Base-by-base conservation (phyloP, 2,888 invertebrate species). In the Papilio demoleus region DNA sequence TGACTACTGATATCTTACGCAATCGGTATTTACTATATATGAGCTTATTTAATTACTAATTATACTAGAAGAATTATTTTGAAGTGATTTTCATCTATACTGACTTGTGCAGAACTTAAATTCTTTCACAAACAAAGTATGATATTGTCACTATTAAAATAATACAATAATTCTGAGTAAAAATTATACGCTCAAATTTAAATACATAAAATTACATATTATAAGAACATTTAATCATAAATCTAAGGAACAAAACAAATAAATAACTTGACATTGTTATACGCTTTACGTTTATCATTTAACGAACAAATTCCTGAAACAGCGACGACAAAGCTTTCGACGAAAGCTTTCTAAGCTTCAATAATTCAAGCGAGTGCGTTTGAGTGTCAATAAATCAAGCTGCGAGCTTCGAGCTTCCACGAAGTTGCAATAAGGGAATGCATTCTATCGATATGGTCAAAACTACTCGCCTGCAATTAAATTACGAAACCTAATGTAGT, bases 381-480 rank as follows among this genome's bases (percentile, higher is more conserved):
- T 59, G 31, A 50, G 27, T 27, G 62, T 63, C 63, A 47, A 58
- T 68, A 63, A 68, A 68, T 68, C 68, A 63, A 68, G 64, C 58
- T 59, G 67, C 59, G 27, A 47, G 40, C 47, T 47, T 47, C 22
- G 47, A 45, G 31, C 64, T 59, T 59, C 59, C 40, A 59, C 59
- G 68, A 68, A 64, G 47, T 27, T 59, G 27, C 40, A 45, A 38
- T 58, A 68, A 59, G 58, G 58, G 45, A 59, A 38, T 64, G 27
- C 60, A 47, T 63, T 27, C 11, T 36, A 59, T 58, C 36, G 47
- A 64, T 59, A 64, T 64, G 60, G 61, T 61, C 19, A 61, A 47
- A 64, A 47, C 64, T 59, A 47, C 58, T 45, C 38, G n/a, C 19
- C 59, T 11, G 58, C 59, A 68, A 68, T 59, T 59, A 68, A 62